These are phyloP conservation scores for Drosophila saltans DNA, from an alignment of 1,140 invertebrate genomes.

Conservation along the genomic window DNA sequence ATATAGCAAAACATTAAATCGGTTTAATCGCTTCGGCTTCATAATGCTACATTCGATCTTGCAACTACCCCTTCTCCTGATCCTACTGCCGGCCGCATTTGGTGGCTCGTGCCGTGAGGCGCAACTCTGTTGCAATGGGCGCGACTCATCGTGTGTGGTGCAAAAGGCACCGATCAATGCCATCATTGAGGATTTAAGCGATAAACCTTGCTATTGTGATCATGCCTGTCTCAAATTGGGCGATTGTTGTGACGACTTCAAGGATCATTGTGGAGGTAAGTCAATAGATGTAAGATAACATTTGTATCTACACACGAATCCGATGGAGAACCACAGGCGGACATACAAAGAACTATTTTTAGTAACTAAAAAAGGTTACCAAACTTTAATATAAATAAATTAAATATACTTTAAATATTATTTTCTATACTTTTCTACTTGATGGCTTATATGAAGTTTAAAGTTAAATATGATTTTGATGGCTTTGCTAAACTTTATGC, in stretches of 20 bases:
- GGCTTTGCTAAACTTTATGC: too few species aligned
- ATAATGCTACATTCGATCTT: constrained; percentile 7
- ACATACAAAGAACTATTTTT: too few species aligned
- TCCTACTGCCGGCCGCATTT: constrained; percentile 22
- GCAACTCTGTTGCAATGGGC: constrained; percentile 90
- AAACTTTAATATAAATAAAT: too few species aligned
- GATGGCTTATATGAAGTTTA: too few species aligned
- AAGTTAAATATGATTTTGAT: too few species aligned
- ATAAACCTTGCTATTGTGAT: constrained; percentile 95
- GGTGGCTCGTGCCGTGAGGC: constrained; percentile 89
- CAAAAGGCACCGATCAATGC: constrained; percentile 92
- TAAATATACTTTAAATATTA: too few species aligned
- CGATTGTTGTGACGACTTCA: constrained; percentile 93
- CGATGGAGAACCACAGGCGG: too few species aligned
- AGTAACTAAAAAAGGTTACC: too few species aligned
- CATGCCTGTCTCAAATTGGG: constrained; percentile 93
- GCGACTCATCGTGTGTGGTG: constrained; percentile 94
- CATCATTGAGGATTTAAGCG: constrained; percentile 90
- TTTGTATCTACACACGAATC: too few species aligned
- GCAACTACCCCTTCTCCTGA: constrained; percentile 30
- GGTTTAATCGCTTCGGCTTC: not conserved
- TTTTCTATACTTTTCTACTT: too few species aligned
- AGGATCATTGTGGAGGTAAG: constrained; percentile 93
- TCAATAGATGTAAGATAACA: constrained; percentile 29
- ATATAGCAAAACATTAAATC: constrained; percentile 31